These are phyloP conservation scores for Cyprinodon diabolis DNA, from an alignment of 2,797 vertebrate species.

Conservation along the genomic window DNA sequence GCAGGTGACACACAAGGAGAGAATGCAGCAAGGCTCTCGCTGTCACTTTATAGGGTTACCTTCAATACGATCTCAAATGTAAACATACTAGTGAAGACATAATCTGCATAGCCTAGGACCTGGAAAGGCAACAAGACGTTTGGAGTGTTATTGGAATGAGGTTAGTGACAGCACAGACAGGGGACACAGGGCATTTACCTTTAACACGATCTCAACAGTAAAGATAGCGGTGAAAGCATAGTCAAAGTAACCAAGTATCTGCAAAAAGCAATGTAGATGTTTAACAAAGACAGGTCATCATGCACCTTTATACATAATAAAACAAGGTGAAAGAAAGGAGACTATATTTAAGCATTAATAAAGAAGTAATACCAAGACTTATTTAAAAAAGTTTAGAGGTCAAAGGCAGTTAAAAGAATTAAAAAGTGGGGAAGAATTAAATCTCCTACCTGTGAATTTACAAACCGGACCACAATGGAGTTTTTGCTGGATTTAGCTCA, in stretches of 20 bases:
- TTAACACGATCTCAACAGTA: constrained; percentile 99
- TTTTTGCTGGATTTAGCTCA: constrained; percentile 11
- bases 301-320: constrained; percentile 62
- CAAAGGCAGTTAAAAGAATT: constrained; percentile 7
- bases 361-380: constrained; percentile 25
- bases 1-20: constrained; percentile 89
- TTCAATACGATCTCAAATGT: constrained; percentile 99
- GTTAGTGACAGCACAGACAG: constrained; percentile 80
- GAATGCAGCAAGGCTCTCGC: constrained; percentile 86
- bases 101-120: constrained; percentile 99
- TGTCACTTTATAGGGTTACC: constrained; percentile 89
- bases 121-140: constrained; percentile 93
- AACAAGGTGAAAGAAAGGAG: constrained; percentile 34
- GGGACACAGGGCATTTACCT: constrained; percentile 94
- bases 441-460: constrained; percentile 5
- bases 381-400: constrained; percentile 8
- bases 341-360: constrained; percentile 25
- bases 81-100: constrained; percentile 99
- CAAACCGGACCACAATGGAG: constrained; percentile 6
- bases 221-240: constrained; percentile 99
- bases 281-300: constrained; percentile 77
- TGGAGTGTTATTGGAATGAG: constrained; percentile 88
- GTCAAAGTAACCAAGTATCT: constrained; percentile 99
- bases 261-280: constrained; percentile 90
- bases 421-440: background rate